Evolutionary conservation across 1,140 invertebrate genomes (phyloP).

Genomic region (Habropoda laboriosa): DNA sequence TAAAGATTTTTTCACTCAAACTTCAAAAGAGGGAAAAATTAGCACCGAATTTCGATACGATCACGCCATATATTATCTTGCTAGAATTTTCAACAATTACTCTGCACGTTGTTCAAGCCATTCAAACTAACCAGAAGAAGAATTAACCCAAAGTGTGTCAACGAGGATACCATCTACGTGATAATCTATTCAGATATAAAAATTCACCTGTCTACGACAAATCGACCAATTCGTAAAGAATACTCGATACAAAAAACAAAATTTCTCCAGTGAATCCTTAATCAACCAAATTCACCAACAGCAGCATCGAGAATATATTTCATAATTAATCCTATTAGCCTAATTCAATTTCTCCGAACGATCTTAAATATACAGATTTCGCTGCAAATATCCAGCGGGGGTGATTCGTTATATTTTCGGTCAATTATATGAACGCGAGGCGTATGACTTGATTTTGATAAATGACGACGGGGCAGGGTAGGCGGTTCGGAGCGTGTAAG

Average conservation of each 20-base stretch:
- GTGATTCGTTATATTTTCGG: constrained; percentile 40
- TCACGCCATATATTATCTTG: neutral
- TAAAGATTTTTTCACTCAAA: neutral
- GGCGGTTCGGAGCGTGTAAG: constrained; percentile 55
- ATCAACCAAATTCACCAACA: too few relatives aligned
- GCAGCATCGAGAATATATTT: neutral
- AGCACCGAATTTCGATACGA: neutral
- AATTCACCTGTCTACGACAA: too few relatives aligned
- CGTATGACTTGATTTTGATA: constrained; percentile 77
- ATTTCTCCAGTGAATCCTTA: too few relatives aligned
- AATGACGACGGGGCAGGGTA: constrained; percentile 60
- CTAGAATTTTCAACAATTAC: neutral
- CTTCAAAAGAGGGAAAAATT: neutral
- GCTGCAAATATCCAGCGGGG: neutral
- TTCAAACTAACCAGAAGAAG: too few relatives aligned
- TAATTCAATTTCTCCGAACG: neutral
- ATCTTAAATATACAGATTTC: neutral
- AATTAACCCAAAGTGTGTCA: too few relatives aligned
- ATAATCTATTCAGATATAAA: too few relatives aligned
- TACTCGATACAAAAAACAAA: too few relatives aligned
- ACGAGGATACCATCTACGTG: too few relatives aligned
- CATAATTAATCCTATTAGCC: neutral
- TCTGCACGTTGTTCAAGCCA: too few relatives aligned
- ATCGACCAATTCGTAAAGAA: too few relatives aligned
- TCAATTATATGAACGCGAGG: constrained; percentile 59